Evolutionary conservation across 2,797 vertebrate species (phyloP).

Genomic region (Oreochromis grahami): DNA sequence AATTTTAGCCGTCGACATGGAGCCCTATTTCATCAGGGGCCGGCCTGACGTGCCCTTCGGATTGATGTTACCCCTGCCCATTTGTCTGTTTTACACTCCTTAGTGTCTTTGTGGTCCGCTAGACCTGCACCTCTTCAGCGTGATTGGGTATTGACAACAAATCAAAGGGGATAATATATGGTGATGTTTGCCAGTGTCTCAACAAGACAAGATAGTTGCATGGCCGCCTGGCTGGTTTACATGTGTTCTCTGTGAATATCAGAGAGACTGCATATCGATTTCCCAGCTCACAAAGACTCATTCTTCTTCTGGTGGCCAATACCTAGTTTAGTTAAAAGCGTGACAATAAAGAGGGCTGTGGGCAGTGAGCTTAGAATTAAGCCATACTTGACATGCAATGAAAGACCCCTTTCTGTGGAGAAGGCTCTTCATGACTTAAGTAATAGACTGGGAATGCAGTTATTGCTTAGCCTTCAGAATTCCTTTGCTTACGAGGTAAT

Average conservation of each 20-base stretch:
- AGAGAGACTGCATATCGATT: constrained; percentile 74
- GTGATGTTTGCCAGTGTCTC: constrained; percentile 67
- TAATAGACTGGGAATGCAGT: constrained; percentile 91
- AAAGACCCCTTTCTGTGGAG: constrained; percentile 48
- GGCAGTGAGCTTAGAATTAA: constrained; percentile 77
- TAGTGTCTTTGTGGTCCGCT: constrained; percentile 73
- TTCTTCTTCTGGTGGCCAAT: constrained; percentile 70
- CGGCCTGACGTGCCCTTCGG: constrained; percentile 71
- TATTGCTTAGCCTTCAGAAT: constrained; percentile 92
- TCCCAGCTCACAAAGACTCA: constrained; percentile 67
- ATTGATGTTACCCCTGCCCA: constrained; percentile 77
- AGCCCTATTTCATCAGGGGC: constrained; percentile 72
- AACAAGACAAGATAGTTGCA: constrained; percentile 74
- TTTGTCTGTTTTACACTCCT: constrained; percentile 81
- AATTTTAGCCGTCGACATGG: constrained; percentile 69
- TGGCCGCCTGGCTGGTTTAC: constrained; percentile 69
- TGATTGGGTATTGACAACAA: constrained; percentile 86
- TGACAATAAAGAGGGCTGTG: constrained; percentile 56
- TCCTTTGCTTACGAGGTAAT: constrained; percentile 88
- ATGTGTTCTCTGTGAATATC: constrained; percentile 77
- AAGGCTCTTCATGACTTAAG: constrained; percentile 78
- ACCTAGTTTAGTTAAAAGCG: constrained; percentile 74
- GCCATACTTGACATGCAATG: constrained; percentile 79
- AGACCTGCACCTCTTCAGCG: constrained; percentile 65
- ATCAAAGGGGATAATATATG: constrained; percentile 81